phyloP scores from a whole-genome alignment of 2,888 invertebrate species.

The Cosmia trapezina region DNA sequence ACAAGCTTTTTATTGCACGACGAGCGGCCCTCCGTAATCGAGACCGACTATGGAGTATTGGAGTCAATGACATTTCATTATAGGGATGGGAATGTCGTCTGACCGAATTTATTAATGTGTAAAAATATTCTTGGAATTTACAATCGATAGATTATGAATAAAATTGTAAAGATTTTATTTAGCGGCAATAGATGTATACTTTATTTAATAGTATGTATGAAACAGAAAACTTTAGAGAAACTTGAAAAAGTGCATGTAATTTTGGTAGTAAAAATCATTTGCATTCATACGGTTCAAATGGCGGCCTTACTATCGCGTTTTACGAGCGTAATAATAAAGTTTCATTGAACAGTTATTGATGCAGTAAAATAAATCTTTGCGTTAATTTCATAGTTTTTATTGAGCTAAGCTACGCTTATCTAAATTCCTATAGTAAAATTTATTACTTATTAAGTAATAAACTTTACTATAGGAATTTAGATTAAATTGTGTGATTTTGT shows the following conservation, averaged over 20 bases:
- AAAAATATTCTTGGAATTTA: conserved; percentile 17
- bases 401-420: neutral
- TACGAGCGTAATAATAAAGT: conserved; percentile 3
- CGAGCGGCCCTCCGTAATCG: conserved; percentile 40
- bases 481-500: neutral
- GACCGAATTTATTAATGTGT: too few relatives aligned
- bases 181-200: neutral
- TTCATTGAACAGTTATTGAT: conserved; percentile 27
- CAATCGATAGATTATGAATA: conserved; percentile 1
- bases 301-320: conserved; percentile 14
- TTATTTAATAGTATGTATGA: neutral
- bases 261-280: neutral
- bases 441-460: neutral
- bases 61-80: conserved; percentile 70
- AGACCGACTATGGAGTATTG: conserved; percentile 41
- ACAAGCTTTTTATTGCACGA: conserved; percentile 66
- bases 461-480: neutral
- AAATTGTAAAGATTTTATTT: neutral
- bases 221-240: neutral
- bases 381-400: neutral
- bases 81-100: conserved; percentile 42
- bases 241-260: neutral
- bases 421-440: too few relatives aligned
- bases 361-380: conserved; percentile 32
- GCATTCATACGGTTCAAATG: neutral